phyloP scores from a whole-genome alignment of 2,888 invertebrate genomes.

The Eristalis tenax region DNA sequence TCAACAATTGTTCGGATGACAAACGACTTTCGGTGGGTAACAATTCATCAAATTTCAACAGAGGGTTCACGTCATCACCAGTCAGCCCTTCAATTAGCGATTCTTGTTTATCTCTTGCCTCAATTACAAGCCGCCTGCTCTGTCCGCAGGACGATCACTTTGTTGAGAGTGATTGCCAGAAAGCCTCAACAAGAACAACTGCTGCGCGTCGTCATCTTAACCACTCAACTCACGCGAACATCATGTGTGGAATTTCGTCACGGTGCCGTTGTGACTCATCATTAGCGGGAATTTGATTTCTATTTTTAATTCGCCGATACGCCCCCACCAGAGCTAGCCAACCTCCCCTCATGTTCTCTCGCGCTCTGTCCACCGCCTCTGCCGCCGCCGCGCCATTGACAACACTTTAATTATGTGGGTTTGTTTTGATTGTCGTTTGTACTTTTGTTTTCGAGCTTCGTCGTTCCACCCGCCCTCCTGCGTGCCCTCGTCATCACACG shows the following conservation, averaged over 20 bases:
- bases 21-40: too few relatives aligned
- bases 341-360: background rate
- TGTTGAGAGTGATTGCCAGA: background rate
- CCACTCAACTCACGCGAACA: background rate
- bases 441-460: conserved; percentile 2
- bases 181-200: conserved; percentile 11
- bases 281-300: conserved; percentile 46
- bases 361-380: too few relatives aligned
- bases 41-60: too few relatives aligned
- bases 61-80: background rate
- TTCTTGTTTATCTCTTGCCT: too few relatives aligned
- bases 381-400: background rate
- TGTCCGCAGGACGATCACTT: conserved; percentile 38
- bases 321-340: conserved; percentile 25
- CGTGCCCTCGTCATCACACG: background rate
- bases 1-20: too few relatives aligned
- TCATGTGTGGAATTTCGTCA: conserved; percentile 26
- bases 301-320: conserved; percentile 57
- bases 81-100: conserved; percentile 5
- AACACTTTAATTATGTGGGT: conserved; percentile 45
- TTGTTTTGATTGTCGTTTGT: conserved; percentile 52
- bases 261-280: conserved; percentile 12
- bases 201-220: background rate
- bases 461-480: background rate
- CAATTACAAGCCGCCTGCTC: background rate